phyloP scores from a whole-genome alignment of 2,113 vertebrate genomes.

The Crocuta crocuta region DNA sequence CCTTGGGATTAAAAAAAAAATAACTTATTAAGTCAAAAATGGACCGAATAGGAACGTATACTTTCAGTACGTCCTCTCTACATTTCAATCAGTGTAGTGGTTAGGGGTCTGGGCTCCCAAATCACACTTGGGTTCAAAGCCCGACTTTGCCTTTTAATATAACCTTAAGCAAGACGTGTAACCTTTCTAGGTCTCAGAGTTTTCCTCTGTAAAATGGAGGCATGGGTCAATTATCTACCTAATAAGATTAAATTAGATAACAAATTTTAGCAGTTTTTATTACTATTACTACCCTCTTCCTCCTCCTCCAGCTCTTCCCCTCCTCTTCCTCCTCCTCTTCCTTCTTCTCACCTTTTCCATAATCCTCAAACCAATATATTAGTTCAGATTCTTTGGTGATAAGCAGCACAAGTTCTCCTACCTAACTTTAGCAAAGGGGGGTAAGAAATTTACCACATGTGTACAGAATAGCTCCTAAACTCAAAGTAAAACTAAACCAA shows the following conservation, averaged over 20 bases:
- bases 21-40: neutral
- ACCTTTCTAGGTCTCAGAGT: neutral
- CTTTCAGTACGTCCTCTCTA: neutral
- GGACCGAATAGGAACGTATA: neutral
- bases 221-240: neutral
- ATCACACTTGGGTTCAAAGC: slow-evolving; percentile 14
- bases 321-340: neutral
- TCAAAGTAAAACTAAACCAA: slow-evolving; percentile 41
- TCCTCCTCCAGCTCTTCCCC: neutral
- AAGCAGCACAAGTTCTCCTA: neutral
- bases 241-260: neutral
- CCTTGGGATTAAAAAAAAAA: slow-evolving; percentile 42
- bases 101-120: neutral
- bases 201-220: neutral
- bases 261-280: neutral
- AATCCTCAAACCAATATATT: neutral
- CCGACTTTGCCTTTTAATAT: neutral
- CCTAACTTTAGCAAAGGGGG: neutral
- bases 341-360: neutral
- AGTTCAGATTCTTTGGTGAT: neutral
- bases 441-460: neutral
- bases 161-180: neutral
- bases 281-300: neutral
- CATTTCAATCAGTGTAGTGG: neutral
- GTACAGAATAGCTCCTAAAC: neutral